Percentiles rank a stretch among this genome's conserved stretches.
phyloP scores from a whole-genome alignment of 2,888 invertebrate species.

The Asteroscopus sphinx region DNA sequence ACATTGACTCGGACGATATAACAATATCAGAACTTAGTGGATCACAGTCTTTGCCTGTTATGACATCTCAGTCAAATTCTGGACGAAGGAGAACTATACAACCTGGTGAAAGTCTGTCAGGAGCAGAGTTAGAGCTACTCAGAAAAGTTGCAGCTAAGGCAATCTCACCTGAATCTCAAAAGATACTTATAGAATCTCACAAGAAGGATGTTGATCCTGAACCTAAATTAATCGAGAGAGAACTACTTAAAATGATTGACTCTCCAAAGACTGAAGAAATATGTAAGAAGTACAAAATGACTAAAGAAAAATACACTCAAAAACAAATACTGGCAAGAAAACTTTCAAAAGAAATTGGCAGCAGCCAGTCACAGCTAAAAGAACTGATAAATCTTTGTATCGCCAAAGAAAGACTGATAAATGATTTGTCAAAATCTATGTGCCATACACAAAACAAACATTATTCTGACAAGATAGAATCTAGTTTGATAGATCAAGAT shows the following conservation, averaged over 20 bases:
- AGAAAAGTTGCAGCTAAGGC: constrained; percentile 91
- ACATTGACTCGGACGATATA: constrained; percentile 87
- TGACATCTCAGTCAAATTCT: constrained; percentile 86
- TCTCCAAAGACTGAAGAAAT: constrained; percentile 85
- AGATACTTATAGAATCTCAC: constrained; percentile 89
- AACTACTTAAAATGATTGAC: constrained; percentile 87
- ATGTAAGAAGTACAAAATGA: constrained; percentile 88
- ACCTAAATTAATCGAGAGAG: constrained; percentile 87
- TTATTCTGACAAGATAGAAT: constrained; percentile 90
- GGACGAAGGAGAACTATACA: constrained; percentile 90
- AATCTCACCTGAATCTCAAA: constrained; percentile 87
- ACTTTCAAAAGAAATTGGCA: constrained; percentile 90
- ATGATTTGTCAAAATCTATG: constrained; percentile 89
- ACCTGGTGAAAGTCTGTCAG: constrained; percentile 90
- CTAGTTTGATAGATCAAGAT: constrained; percentile 88
- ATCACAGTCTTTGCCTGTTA: constrained; percentile 83
- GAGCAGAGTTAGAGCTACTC: constrained; percentile 89
- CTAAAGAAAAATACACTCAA: constrained; percentile 86
- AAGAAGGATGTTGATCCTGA: constrained; percentile 89
- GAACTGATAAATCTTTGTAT: constrained; percentile 92
- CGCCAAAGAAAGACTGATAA: constrained; percentile 93
- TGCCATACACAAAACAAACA: constrained; percentile 76
- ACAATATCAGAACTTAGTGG: constrained; percentile 87
- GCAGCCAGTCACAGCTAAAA: constrained; percentile 92
- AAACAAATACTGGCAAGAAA: constrained; percentile 86